Evolutionary conservation across 2,113 vertebrate species (phyloP).

Genomic region (Anas platyrhynchos): DNA sequence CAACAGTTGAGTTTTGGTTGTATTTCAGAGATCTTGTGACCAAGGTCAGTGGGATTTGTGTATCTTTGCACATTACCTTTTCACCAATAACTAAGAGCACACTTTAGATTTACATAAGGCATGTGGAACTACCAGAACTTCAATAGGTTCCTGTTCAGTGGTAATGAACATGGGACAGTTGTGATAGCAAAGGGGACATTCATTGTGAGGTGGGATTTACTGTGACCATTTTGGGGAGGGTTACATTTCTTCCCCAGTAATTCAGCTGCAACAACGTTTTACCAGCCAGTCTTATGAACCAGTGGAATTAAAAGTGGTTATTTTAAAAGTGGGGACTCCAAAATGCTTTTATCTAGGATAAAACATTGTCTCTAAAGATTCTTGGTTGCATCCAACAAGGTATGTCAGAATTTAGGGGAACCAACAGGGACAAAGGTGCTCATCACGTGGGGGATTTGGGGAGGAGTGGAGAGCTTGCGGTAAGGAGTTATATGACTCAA

Average conservation of each 20-base stretch:
- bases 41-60: not conserved
- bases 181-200: not conserved
- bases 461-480: not conserved
- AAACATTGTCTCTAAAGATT: not conserved
- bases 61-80: not conserved
- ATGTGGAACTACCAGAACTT: not conserved
- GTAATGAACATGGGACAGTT: not conserved
- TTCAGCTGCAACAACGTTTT: not conserved
- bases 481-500: not conserved
- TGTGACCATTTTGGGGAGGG: not conserved
- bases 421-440: not conserved
- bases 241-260: not conserved
- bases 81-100: not conserved
- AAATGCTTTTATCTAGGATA: not conserved
- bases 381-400: not conserved
- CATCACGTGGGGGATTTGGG: rapidly evolving
- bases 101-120: not conserved
- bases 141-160: not conserved
- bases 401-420: not conserved
- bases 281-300: not conserved
- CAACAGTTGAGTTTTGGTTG: not conserved
- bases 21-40: rapidly evolving
- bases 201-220: not conserved
- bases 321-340: not conserved
- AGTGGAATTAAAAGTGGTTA: not conserved